Evolutionary conservation across 2,113 vertebrate species (phyloP).

Genomic region (Muntiacus reevesi): DNA sequence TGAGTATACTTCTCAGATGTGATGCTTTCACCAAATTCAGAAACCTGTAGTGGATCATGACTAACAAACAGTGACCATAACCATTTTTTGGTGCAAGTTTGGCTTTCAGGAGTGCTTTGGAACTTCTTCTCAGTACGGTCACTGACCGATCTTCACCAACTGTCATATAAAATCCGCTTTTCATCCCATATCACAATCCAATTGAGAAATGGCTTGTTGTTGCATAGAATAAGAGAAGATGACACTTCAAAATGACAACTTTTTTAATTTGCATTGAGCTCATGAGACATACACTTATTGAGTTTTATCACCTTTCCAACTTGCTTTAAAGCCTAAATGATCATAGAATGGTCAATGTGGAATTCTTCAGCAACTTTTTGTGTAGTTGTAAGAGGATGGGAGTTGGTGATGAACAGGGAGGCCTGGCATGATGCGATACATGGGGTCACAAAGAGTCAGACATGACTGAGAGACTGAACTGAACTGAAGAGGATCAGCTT

Average conservation of each 20-base stretch:
- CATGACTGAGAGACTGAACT: no score
- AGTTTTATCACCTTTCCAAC: not conserved
- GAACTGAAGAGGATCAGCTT: not conserved
- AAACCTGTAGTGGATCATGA: not conserved
- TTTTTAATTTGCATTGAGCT: not conserved
- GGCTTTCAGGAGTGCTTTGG: not conserved
- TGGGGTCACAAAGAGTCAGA: no score
- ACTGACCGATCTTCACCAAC: not conserved
- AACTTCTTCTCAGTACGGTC: not conserved
- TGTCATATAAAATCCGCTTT: not conserved
- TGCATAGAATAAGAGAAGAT: not conserved
- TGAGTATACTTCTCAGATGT: not conserved
- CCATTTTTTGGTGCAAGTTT: not conserved
- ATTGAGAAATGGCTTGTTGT: not conserved
- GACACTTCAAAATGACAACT: not conserved
- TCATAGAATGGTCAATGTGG: not conserved
- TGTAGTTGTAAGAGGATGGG: not conserved
- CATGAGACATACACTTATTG: not conserved
- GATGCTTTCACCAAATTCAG: not conserved
- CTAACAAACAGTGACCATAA: not conserved
- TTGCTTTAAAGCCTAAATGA: not conserved
- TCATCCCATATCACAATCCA: not conserved
- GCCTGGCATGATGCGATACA: no score
- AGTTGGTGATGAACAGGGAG: no score
- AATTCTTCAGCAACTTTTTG: not conserved